Evolutionary conservation across 2,113 vertebrate genomes (phyloP), one percentile per base, ranked within the genome.

Genomic region (Psophia crepitans): DNA sequence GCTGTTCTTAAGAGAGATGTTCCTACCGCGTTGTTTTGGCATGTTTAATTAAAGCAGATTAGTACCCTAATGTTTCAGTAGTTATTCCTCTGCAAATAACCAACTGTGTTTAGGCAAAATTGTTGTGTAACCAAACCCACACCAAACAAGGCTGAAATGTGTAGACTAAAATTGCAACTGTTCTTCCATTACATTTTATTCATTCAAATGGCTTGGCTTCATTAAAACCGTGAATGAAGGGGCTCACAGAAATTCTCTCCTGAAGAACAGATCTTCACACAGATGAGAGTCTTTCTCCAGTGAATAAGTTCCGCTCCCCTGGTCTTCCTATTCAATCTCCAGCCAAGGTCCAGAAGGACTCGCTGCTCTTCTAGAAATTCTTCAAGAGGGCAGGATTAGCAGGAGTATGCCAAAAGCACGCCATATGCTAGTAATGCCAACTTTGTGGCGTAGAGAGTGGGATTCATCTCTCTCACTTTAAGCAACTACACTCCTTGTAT

Each of bases 241-340:
- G 15, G 37, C 16, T 60, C 61, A 68, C 39, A 90, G 24, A 83
- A 57, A 48, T 85, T 79, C 7, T 15, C 39, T 76, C 37, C 21
- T 35, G 43, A 73, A 73, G 22, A 8, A 39, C 0, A 0, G 23
- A 49, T 9, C 16, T 5, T 46, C 13, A 21, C 19, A 28, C 1
- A 3, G 11, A 20, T 2, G 5, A 77, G 33, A 37, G 12, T 37
- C 32, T 76, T 58, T 7, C 23, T 54, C 11, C 28, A 57, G 35
- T 12, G 24, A 39, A 35, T 19, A 57, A 21, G 9, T 3, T 53
- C 8, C 9, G 17, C 80, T 95, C 14, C 37, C 17, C 5, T 54
- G 49, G 12, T 56, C 32, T 69, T 69, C 28, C 44, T 10, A 26
- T 58, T 75, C 48, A 20, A 5, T 37, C n/a, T 27, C 44, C 16